phyloP scores from a whole-genome alignment of 1,140 invertebrate genomes.

The Saccostrea echinata region DNA sequence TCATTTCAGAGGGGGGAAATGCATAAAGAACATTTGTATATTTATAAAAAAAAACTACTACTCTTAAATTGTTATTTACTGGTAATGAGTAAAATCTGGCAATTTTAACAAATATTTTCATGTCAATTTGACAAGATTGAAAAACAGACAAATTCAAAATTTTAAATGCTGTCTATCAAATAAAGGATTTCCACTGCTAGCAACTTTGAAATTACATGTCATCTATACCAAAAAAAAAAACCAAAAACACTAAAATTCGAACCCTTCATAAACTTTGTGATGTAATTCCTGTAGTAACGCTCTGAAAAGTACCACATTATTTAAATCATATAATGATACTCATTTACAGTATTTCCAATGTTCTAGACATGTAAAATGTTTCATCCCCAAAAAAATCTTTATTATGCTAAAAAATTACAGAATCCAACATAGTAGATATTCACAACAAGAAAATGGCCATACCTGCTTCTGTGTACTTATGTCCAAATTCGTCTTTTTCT shows the following conservation, averaged over 20 bases:
- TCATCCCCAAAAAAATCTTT: too few relatives aligned
- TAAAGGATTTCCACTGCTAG: not conserved
- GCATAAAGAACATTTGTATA: too few relatives aligned
- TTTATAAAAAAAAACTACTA: too few relatives aligned
- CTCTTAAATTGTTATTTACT: too few relatives aligned
- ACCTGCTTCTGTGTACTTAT: conserved; percentile 82
- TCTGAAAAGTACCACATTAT: conserved; percentile 23
- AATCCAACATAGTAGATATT: not conserved
- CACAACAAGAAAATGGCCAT: not conserved
- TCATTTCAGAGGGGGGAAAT: too few relatives aligned
- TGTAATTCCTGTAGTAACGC: conserved; percentile 8
- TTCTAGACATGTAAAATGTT: too few relatives aligned
- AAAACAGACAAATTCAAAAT: not conserved
- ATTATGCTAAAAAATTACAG: too few relatives aligned
- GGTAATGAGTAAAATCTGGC: too few relatives aligned
- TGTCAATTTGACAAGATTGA: not conserved
- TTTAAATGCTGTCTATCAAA: not conserved
- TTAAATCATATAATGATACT: not conserved
- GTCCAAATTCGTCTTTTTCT: conserved; percentile 71
- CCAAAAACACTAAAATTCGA: conserved; percentile 4
- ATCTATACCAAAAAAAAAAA: not conserved
- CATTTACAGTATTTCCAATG: too few relatives aligned
- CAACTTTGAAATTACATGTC: not conserved
- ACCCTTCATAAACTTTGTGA: conserved; percentile 34
- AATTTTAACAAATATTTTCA: too few relatives aligned